Percentiles rank a stretch among this genome's conserved stretches.
Conservation (phyloP, 2,797 vertebrate genomes). For the Atherinosoma microstoma region DNA sequence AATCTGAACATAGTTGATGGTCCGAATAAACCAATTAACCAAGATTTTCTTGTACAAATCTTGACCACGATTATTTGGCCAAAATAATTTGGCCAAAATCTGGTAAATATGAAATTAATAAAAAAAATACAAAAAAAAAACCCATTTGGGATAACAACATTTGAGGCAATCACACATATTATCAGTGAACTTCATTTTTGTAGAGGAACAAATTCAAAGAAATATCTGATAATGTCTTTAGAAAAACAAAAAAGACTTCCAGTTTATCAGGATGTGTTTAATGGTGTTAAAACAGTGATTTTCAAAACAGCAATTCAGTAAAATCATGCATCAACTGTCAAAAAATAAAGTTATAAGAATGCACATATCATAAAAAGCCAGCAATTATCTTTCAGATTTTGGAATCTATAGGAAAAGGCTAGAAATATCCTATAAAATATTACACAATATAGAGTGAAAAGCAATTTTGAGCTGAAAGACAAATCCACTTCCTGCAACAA, state of each 20-base stretch:
- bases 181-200: neutral
- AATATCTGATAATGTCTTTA: neutral
- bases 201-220: neutral
- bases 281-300: constrained; percentile 4
- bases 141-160: neutral
- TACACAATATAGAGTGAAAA: constrained; percentile 29
- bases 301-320: too few species aligned
- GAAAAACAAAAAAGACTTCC: neutral
- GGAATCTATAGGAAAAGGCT: constrained; percentile 30
- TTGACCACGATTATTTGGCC: neutral
- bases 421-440: constrained; percentile 23
- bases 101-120: neutral
- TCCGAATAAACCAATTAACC: constrained; percentile 5
- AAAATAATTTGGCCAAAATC: neutral
- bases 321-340: constrained; percentile 8
- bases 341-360: neutral
- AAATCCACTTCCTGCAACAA: constrained; percentile 45
- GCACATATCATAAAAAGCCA: constrained; percentile 9
- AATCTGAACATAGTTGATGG: neutral
- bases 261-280: neutral
- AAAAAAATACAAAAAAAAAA: neutral
- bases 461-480: constrained; percentile 50
- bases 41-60: neutral
- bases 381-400: constrained; percentile 20
- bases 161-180: neutral